Percentiles rank a stretch among this genome's conserved stretches.
phyloP scores from a whole-genome alignment of 2,888 invertebrate species.

The Hetaerina titia region DNA sequence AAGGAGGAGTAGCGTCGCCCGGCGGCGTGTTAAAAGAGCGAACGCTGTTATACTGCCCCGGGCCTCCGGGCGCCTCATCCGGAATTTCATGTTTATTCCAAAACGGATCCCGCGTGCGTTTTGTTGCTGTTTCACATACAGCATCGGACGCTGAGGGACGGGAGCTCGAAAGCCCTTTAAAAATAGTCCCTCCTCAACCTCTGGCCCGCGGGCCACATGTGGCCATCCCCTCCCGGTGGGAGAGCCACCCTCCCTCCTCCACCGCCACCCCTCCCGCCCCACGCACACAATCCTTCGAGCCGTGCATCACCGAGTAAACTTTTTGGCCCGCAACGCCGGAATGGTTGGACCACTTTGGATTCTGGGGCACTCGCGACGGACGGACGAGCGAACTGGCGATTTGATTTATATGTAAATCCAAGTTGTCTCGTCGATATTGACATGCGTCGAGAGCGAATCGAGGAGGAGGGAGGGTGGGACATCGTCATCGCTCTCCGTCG shows the following conservation, averaged over 20 bases:
- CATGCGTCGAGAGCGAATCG: background rate
- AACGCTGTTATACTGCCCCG: background rate
- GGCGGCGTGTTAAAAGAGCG: no score
- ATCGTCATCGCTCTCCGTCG: background rate
- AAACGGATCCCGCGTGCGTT: background rate
- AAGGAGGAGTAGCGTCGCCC: no score
- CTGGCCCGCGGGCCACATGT: background rate
- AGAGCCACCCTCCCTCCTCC: background rate
- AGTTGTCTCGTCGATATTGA: background rate
- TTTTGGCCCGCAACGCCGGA: background rate
- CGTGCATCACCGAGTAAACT: background rate
- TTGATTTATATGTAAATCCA: no score
- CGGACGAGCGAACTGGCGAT: no score
- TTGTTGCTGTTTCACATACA: background rate
- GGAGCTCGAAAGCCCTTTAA: background rate
- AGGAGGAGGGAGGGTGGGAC: background rate
- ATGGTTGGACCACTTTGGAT: slow-evolving; percentile 1
- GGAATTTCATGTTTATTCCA: no score
- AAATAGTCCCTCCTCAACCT: background rate
- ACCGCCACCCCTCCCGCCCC: background rate
- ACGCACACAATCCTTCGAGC: background rate
- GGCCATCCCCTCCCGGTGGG: background rate
- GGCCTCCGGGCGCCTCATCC: background rate
- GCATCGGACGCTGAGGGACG: background rate
- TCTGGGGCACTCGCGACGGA: background rate